Evolutionary conservation across 2,888 invertebrate species (phyloP), one percentile per base, ranked within the genome.

Genomic region (Dilophus febrilis): DNA sequence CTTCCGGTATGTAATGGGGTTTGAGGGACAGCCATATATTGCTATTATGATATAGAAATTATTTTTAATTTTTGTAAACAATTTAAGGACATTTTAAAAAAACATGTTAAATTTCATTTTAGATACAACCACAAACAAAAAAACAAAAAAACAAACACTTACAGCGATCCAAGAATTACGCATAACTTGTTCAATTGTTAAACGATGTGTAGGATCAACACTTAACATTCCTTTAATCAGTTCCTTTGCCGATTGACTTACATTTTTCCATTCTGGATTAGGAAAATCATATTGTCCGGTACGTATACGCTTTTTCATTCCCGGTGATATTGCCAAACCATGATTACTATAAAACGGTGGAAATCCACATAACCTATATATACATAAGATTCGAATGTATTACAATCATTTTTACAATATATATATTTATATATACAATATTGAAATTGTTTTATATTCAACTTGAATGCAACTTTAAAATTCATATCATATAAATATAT

Each of bases 301-400:
- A 49, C 94, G 74, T 53, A 63, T 63, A 32, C 63, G 72, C 60
- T 85, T 91, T 61, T 97, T 98, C 98, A 98, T 98, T 5, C 98
- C 98, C 0, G 98, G 97, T 1, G 94, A 95, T 59, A 98, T 97
- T 29, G 97, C 92, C 39, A 91, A 70, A 0, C 97, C 98, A 53
- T 94, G 90, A 61, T 92, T 91, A 55, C 94, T 94, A 64, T 95
- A 98, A 66, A 98, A 98, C 1, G 98, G 98, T 8, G 98, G 98
- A 64, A 94, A 98, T 0, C 98, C 98, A 59, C 97, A 97, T 44
- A 98, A 69, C 50, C 72, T 72, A 48, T 32, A 53, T n/a, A n/a
- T n/a, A n/a, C n/a, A n/a, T n/a, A n/a, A n/a, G n/a, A n/a, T n/a
- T n/a, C n/a, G n/a, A n/a, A n/a, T n/a, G n/a, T n/a, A n/a, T n/a